These are phyloP conservation scores for Cnemophilus loriae DNA, from an alignment of 2,113 vertebrate genomes.

Conservation along the genomic window DNA sequence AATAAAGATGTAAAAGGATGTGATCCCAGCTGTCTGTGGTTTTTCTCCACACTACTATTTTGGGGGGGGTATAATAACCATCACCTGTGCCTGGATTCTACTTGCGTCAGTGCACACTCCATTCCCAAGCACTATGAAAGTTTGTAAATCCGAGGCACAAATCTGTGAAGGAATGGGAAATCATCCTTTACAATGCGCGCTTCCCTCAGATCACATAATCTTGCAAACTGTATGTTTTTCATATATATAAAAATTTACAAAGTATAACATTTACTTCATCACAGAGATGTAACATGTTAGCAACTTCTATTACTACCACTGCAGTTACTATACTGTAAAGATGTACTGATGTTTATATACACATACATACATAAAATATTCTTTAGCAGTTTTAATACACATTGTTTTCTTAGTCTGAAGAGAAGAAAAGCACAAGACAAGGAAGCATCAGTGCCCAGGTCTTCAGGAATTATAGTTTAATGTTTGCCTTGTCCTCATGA, in stretches of 20 bases:
- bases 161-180: not conserved
- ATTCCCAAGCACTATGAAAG: not conserved
- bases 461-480: not conserved
- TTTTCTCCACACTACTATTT: not conserved
- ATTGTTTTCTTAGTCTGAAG: not conserved
- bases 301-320: not conserved
- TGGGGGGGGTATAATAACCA: not conserved
- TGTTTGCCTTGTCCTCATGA: not conserved
- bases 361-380: not conserved
- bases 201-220: not conserved
- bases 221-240: not conserved
- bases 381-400: not conserved
- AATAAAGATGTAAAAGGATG: conserved; percentile 71
- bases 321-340: not conserved
- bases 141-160: not conserved
- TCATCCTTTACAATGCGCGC: not conserved
- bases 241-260: not conserved
- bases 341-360: not conserved
- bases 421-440: not conserved
- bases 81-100: not conserved
- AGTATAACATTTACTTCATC: no score
- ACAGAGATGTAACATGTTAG: not conserved
- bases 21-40: not conserved
- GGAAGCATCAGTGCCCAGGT: not conserved
- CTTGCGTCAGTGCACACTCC: not conserved